phyloP scores from a whole-genome alignment of 2,113 vertebrate genomes.

The Ailuropoda melanoleuca region DNA sequence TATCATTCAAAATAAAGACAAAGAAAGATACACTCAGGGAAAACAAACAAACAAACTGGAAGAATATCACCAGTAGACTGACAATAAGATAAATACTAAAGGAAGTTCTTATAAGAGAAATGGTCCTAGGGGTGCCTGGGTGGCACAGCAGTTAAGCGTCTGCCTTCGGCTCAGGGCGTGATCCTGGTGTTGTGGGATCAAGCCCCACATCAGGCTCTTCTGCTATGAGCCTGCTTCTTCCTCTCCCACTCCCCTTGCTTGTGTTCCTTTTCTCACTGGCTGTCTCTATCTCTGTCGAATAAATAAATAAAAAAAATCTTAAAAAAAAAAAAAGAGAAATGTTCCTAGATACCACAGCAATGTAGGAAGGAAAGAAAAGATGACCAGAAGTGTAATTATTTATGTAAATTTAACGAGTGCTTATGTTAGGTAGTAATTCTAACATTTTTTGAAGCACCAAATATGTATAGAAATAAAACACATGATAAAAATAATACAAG shows the following conservation, averaged over 20 bases:
- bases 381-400: not conserved
- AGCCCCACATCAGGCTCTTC: too few species aligned
- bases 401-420: not conserved
- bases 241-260: too few species aligned
- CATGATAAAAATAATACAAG: not conserved
- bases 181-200: too few species aligned
- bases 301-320: too few species aligned
- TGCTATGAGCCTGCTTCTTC: too few species aligned
- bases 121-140: too few species aligned
- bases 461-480: not conserved
- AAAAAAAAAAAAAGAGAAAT: too few species aligned
- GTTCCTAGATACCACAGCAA: not conserved
- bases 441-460: not conserved
- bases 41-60: not conserved
- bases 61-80: not conserved
- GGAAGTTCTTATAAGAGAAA: not conserved
- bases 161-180: too few species aligned
- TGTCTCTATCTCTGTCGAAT: too few species aligned
- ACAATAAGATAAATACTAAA: not conserved
- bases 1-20: not conserved
- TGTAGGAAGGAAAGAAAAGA: not conserved
- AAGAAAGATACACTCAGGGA: not conserved
- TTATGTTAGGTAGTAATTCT: not conserved
- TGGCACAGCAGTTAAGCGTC: too few species aligned
- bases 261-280: too few species aligned